phyloP scores from a whole-genome alignment of 2,797 vertebrate species.

The Gorsachius magnificus region DNA sequence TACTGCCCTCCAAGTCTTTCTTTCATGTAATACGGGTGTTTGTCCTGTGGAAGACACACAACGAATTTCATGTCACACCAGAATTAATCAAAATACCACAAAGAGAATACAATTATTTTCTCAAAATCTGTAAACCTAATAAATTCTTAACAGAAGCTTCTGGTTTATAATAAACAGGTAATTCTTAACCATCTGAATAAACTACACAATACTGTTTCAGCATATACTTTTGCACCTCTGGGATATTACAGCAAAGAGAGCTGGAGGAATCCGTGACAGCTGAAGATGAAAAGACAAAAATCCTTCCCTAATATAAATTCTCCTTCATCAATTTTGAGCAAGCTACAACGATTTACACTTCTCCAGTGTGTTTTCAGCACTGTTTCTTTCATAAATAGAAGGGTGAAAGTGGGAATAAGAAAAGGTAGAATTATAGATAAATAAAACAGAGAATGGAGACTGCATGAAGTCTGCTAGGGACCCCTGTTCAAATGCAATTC shows the following conservation, averaged over 20 bases:
- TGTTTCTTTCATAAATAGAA: not conserved
- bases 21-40: not conserved
- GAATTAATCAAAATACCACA: conserved; percentile 16
- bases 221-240: not conserved
- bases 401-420: not conserved
- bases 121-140: not conserved
- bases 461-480: not conserved
- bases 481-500: not conserved
- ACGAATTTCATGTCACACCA: not conserved
- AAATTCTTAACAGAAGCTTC: not conserved
- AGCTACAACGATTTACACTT: not conserved
- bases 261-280: not conserved
- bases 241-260: not conserved
- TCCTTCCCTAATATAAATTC: not conserved
- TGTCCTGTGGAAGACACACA: not conserved
- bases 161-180: not conserved
- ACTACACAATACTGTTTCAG: not conserved
- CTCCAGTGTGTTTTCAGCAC: not conserved
- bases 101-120: not conserved
- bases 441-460: not conserved
- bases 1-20: not conserved
- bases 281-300: conserved; percentile 24
- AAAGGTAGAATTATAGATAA: not conserved
- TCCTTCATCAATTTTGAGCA: not conserved
- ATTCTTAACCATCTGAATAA: not conserved